Conservation (phyloP, 1,140 invertebrate species). For the Batillaria attramentaria region DNA sequence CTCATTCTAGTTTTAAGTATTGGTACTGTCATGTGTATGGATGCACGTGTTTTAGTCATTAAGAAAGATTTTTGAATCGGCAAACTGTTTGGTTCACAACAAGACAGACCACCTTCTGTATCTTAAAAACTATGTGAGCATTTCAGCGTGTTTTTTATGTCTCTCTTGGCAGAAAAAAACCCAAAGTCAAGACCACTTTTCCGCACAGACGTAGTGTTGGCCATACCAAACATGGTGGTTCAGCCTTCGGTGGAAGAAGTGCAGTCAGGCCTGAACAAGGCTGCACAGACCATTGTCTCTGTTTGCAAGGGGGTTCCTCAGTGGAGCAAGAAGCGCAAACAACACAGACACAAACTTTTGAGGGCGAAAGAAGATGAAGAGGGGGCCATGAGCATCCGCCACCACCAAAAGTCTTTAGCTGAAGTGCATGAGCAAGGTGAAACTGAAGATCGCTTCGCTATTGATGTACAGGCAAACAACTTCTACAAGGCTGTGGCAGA, state of each 20-base stretch:
- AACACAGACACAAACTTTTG: too few relatives aligned
- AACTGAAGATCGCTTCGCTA: slow-evolving; percentile 44
- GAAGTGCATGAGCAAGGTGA: slow-evolving; percentile 46
- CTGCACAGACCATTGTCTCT: slow-evolving; percentile 87
- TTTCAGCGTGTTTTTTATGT: slow-evolving; percentile 28
- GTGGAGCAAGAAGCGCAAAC: slow-evolving; percentile 90
- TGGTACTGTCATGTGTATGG: too few relatives aligned
- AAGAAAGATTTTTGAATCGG: too few relatives aligned
- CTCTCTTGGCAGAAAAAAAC: slow-evolving; percentile 55
- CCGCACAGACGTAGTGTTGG: slow-evolving; percentile 80
- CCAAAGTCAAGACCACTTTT: slow-evolving; percentile 68
- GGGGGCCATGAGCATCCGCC: slow-evolving; percentile 56
- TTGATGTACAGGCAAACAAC: slow-evolving; percentile 80
- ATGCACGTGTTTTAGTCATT: too few relatives aligned
- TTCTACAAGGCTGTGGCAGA: slow-evolving; percentile 91
- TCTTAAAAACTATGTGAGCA: not conserved
- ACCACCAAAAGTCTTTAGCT: slow-evolving; percentile 37
- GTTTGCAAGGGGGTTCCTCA: slow-evolving; percentile 92
- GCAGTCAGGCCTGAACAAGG: slow-evolving; percentile 87
- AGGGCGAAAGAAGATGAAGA: not conserved
- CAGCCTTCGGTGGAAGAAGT: slow-evolving; percentile 92
- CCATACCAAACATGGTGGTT: slow-evolving; percentile 90
- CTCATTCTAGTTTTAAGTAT: too few relatives aligned
- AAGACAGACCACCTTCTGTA: not conserved
- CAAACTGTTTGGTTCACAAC: too few relatives aligned